Conservation (phyloP, 2,888 invertebrate species). For the Coenonympha arcania region DNA sequence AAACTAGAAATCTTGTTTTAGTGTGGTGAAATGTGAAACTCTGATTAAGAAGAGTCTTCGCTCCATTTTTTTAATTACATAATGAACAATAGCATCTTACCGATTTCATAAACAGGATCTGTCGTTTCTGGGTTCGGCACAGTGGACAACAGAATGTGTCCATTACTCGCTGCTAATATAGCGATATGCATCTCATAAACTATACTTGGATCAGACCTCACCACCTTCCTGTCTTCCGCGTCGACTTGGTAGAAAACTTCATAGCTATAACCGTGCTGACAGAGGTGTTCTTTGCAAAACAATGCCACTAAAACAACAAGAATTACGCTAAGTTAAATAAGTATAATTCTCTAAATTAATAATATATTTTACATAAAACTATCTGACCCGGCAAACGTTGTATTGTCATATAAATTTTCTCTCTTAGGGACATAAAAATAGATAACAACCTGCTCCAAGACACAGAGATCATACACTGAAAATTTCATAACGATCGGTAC, state of each 20-base stretch:
- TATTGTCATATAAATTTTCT: too few species aligned
- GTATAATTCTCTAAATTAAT: too few species aligned
- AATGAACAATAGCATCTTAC: conserved; percentile 44
- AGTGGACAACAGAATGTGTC: conserved; percentile 78
- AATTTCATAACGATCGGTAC: too few species aligned
- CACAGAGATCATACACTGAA: too few species aligned
- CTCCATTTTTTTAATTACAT: too few species aligned
- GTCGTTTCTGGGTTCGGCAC: conserved; percentile 50
- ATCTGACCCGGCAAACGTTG: too few species aligned
- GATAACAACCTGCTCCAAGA: too few species aligned
- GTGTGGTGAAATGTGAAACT: too few species aligned
- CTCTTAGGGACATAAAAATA: too few species aligned
- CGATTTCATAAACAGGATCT: conserved; percentile 81
- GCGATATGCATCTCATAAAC: conserved; percentile 77
- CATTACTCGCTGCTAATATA: conserved; percentile 78
- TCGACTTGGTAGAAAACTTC: conserved; percentile 72
- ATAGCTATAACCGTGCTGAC: conserved; percentile 74
- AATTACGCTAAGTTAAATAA: background rate
- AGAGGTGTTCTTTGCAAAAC: conserved; percentile 72
- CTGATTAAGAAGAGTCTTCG: too few species aligned
- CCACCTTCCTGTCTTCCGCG: conserved; percentile 34
- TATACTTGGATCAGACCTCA: conserved; percentile 33
- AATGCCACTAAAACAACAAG: conserved; percentile 45
- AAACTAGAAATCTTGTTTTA: too few species aligned
- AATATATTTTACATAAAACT: too few species aligned